Evolutionary conservation across 2,888 invertebrate species (phyloP).

Genomic region (Drosophila mimica): DNA sequence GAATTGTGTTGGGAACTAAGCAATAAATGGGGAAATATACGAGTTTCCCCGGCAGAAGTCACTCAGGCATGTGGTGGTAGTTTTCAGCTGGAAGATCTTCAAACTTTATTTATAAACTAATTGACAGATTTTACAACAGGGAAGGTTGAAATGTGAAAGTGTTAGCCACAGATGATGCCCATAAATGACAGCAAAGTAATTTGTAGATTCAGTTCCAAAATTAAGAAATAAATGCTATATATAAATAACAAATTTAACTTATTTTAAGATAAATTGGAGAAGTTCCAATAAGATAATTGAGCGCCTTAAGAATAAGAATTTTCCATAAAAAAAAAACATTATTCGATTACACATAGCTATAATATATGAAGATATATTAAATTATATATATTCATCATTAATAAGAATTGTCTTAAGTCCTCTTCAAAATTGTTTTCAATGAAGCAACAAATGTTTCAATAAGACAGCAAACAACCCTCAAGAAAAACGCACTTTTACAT

Average conservation of each 20-base stretch:
- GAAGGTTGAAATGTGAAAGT: not conserved
- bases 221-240: not conserved
- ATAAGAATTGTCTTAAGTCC: not conserved
- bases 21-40: constrained; percentile 32
- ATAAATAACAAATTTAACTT: not conserved
- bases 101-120: constrained; percentile 33
- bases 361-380: not conserved
- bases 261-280: not conserved
- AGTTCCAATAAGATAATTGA: not conserved
- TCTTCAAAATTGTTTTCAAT: not conserved
- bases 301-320: not conserved
- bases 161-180: not conserved
- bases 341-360: not conserved
- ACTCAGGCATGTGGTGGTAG: constrained; percentile 50
- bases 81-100: constrained; percentile 28
- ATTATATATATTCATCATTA: not conserved
- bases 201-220: not conserved
- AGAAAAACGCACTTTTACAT: constrained; percentile 15
- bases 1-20: constrained; percentile 25
- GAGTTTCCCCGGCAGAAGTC: constrained; percentile 31
- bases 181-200: not conserved
- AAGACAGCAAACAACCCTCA: constrained; percentile 44
- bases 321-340: not conserved
- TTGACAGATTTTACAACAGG: constrained; percentile 26
- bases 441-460: constrained; percentile 49